These are phyloP conservation scores for Leucophenga maculata DNA, from an alignment of 2,888 invertebrate genomes.

Conservation along the genomic window DNA sequence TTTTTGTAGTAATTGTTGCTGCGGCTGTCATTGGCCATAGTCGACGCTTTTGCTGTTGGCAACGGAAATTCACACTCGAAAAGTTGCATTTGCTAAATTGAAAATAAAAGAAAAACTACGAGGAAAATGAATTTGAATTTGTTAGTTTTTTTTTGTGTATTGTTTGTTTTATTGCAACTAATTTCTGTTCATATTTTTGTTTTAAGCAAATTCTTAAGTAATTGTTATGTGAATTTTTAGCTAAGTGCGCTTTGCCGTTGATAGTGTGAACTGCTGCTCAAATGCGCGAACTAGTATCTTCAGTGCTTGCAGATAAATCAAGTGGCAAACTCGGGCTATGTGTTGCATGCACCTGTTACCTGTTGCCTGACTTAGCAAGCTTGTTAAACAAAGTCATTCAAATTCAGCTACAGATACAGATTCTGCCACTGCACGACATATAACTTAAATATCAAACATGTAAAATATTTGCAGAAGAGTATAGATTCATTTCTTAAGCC, in stretches of 20 bases:
- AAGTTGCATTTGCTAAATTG: constrained; percentile 47
- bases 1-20: constrained; percentile 16
- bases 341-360: not conserved
- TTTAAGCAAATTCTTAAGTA: constrained; percentile 22
- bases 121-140: constrained; percentile 48
- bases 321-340: not conserved
- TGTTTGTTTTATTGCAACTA: not conserved
- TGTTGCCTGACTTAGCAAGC: not conserved
- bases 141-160: constrained; percentile 1
- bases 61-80: constrained; percentile 62
- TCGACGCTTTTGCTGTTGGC: constrained; percentile 21
- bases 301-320: not conserved
- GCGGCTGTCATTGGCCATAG: constrained; percentile 16
- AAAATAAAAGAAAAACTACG: not conserved
- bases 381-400: constrained; percentile 3
- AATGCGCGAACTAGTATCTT: not conserved
- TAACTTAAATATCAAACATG: constrained; percentile 23
- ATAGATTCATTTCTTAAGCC: too few species aligned
- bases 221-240: constrained; percentile 37
- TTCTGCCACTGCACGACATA: constrained; percentile 13
- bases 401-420: not conserved
- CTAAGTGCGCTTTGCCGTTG: not conserved
- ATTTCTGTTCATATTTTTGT: not conserved
- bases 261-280: not conserved
- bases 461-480: not conserved